phyloP scores from a whole-genome alignment of 2,113 vertebrate genomes.

The Bathybates hornii region DNA sequence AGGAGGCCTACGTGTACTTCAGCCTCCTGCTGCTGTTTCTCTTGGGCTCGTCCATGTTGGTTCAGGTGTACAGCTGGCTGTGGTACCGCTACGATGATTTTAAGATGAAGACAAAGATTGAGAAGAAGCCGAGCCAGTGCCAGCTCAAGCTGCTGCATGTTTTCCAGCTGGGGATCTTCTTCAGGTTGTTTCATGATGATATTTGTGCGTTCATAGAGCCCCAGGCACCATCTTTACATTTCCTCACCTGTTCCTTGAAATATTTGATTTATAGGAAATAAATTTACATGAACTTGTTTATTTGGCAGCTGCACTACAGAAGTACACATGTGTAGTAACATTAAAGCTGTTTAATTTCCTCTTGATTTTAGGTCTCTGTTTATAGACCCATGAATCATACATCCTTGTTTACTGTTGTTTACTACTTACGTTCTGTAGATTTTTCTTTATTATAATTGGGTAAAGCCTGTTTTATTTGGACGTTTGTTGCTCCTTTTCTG shows the following conservation, averaged over 20 bases:
- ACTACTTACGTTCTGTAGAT: background rate
- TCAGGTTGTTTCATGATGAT: constrained; percentile 37
- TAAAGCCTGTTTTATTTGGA: rapidly evolving
- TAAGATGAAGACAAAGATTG: background rate
- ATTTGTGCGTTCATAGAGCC: rapidly evolving
- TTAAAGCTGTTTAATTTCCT: background rate
- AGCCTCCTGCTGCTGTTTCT: background rate
- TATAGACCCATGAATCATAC: background rate
- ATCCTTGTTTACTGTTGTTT: background rate
- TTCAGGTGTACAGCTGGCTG: background rate
- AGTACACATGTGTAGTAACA: too few species aligned
- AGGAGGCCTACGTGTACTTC: background rate
- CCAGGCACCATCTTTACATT: background rate
- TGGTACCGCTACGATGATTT: background rate
- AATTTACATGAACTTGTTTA: background rate
- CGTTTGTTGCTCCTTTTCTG: rapidly evolving
- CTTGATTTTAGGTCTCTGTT: background rate
- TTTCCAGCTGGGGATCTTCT: background rate
- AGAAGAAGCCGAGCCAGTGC: background rate
- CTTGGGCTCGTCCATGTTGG: background rate
- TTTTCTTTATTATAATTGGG: rapidly evolving
- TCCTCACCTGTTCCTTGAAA: background rate
- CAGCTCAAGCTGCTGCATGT: background rate
- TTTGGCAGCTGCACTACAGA: too few species aligned
- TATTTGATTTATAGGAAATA: background rate